Evolutionary conservation across 1,140 invertebrate genomes (phyloP).

Genomic region (Hesperophylax magnus): DNA sequence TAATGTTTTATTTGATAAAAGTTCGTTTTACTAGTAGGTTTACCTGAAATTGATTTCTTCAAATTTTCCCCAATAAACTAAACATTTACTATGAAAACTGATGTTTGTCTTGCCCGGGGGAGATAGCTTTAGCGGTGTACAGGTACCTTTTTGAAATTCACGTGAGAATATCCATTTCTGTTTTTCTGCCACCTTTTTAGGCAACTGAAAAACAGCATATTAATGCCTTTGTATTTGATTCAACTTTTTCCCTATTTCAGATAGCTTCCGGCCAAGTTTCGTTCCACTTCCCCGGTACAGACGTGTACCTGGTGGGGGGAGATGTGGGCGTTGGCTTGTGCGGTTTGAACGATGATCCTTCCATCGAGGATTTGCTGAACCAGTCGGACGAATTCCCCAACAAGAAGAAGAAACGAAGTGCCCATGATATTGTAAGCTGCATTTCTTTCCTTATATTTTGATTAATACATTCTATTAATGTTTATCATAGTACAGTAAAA

Average conservation of each 20-base stretch:
- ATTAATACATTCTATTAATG: neutral
- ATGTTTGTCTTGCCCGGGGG: too few relatives aligned
- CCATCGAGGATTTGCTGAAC: slow-evolving; percentile 72
- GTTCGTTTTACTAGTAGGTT: too few relatives aligned
- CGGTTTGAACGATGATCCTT: slow-evolving; percentile 69
- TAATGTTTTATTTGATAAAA: too few relatives aligned
- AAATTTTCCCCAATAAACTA: too few relatives aligned
- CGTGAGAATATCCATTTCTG: too few relatives aligned
- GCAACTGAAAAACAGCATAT: too few relatives aligned
- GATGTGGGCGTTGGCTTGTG: slow-evolving; percentile 70
- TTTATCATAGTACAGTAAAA: neutral
- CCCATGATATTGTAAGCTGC: slow-evolving; percentile 48
- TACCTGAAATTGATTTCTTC: too few relatives aligned
- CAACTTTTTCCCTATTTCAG: slow-evolving; percentile 60
- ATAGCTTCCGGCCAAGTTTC: slow-evolving; percentile 77
- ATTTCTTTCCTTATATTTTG: neutral
- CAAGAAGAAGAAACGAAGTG: slow-evolving; percentile 68
- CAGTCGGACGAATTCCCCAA: slow-evolving; percentile 64
- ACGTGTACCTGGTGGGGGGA: slow-evolving; percentile 73
- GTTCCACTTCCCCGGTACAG: slow-evolving; percentile 74
- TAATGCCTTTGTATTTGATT: too few relatives aligned
- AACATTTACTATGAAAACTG: too few relatives aligned
- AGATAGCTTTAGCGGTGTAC: too few relatives aligned
- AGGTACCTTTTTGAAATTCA: too few relatives aligned
- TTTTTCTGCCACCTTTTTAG: too few relatives aligned